Evolutionary conservation across 2,797 vertebrate genomes (phyloP).

Genomic region (Hippopotamyrus pictus): DNA sequence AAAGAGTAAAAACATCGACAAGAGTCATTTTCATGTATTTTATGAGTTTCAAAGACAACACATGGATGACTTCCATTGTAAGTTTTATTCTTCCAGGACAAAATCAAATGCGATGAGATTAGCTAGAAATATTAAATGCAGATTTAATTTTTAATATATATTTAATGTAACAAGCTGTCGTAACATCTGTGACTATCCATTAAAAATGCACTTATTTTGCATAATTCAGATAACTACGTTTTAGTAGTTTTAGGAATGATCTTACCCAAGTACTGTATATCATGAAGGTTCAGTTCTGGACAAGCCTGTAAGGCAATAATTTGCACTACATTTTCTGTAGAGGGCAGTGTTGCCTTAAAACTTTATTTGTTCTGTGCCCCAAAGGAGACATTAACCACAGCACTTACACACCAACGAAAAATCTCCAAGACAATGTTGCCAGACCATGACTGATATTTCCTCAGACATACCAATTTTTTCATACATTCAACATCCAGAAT

Average conservation of each 20-base stretch:
- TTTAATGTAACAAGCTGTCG: neutral
- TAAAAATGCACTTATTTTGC: neutral
- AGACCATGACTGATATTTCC: neutral
- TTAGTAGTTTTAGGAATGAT: neutral
- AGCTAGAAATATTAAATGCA: neutral
- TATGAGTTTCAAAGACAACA: neutral
- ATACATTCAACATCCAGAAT: neutral
- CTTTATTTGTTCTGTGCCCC: neutral
- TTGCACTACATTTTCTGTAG: neutral
- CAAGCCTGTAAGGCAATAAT: neutral
- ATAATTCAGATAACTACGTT: neutral
- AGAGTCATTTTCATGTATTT: neutral
- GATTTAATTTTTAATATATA: neutral
- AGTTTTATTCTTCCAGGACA: conserved; percentile 52
- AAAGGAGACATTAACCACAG: neutral
- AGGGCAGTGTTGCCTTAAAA: conserved; percentile 15
- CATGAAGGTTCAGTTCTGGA: neutral
- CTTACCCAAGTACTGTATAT: neutral
- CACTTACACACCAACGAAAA: neutral
- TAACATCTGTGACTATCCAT: neutral
- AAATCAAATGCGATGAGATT: conserved; percentile 37
- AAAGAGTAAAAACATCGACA: neutral
- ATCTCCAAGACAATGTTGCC: neutral
- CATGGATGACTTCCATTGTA: conserved; percentile 24
- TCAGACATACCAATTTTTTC: neutral